Evolutionary conservation across 2,888 invertebrate species (phyloP).

Genomic region (Himalopsyche japonica): DNA sequence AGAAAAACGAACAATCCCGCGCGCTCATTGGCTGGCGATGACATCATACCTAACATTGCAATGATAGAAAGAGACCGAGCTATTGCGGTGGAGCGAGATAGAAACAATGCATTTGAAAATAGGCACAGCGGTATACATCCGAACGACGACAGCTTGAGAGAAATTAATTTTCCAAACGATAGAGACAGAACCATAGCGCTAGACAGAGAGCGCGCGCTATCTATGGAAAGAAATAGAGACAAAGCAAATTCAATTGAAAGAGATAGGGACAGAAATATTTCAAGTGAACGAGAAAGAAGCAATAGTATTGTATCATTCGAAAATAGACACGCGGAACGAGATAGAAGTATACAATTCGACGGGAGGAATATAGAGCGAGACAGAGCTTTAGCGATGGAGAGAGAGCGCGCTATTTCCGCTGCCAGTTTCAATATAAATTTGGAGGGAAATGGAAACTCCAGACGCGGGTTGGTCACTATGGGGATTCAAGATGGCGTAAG

Average conservation of each 20-base stretch:
- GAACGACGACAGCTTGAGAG: background rate
- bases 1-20: constrained; percentile 6
- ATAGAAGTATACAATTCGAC: constrained; percentile 7
- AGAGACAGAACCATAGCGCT: background rate
- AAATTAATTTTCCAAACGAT: background rate
- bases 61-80: constrained; percentile 23
- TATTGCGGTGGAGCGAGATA: constrained; percentile 16
- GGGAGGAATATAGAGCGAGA: constrained; percentile 2
- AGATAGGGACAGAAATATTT: constrained; percentile 45
- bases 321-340: constrained; percentile 15
- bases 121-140: background rate
- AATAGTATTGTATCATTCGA: constrained; percentile 50
- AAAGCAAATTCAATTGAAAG: background rate
- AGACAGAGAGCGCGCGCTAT: background rate
- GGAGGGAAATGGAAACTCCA: constrained; percentile 7
- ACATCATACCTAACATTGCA: background rate
- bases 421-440: constrained; percentile 12
- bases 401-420: constrained; percentile 8
- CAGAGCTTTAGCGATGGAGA: constrained; percentile 12
- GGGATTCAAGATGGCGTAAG: constrained; percentile 54
- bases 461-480: constrained; percentile 55
- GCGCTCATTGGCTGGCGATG: background rate
- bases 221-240: constrained; percentile 1
- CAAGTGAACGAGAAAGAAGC: constrained; percentile 44
- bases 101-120: constrained; percentile 10